These are phyloP conservation scores for Miltochrista miniata DNA, from an alignment of 2,888 invertebrate species.

Conservation along the genomic window DNA sequence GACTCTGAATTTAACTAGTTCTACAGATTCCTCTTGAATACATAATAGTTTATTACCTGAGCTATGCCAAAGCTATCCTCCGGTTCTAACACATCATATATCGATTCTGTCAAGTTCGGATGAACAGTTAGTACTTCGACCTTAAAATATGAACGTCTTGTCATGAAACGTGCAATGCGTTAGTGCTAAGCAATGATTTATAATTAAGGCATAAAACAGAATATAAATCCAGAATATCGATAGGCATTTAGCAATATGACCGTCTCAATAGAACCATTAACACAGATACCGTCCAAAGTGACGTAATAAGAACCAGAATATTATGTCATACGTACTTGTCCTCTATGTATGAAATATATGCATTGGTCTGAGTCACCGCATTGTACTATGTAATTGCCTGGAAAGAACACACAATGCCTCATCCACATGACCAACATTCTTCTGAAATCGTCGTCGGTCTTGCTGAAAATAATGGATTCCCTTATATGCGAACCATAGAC, in stretches of 20 bases:
- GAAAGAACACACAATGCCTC: constrained; percentile 79
- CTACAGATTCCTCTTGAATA: background rate
- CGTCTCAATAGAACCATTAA: constrained; percentile 7
- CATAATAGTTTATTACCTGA: constrained; percentile 51
- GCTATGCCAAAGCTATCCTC: constrained; percentile 83
- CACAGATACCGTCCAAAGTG: constrained; percentile 5
- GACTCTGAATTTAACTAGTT: too few species aligned
- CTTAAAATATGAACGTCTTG: constrained; percentile 42
- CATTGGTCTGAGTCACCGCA: constrained; percentile 81
- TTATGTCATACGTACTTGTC: constrained; percentile 54
- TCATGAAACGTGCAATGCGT: background rate
- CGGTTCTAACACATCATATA: constrained; percentile 78
- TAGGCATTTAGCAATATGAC: background rate
- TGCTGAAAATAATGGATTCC: constrained; percentile 77
- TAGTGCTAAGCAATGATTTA: background rate
- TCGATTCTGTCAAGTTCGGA: constrained; percentile 74
- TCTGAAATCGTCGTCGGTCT: constrained; percentile 73
- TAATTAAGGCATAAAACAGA: background rate
- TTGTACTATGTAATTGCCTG: constrained; percentile 82
- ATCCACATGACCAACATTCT: constrained; percentile 78
- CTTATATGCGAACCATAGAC: constrained; percentile 77
- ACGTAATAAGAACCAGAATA: constrained; percentile 7
- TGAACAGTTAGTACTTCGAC: constrained; percentile 82
- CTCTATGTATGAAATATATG: constrained; percentile 83
- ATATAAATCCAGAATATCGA: background rate